phyloP scores from a whole-genome alignment of 2,797 vertebrate genomes.

The Gadopsis marmoratus region DNA sequence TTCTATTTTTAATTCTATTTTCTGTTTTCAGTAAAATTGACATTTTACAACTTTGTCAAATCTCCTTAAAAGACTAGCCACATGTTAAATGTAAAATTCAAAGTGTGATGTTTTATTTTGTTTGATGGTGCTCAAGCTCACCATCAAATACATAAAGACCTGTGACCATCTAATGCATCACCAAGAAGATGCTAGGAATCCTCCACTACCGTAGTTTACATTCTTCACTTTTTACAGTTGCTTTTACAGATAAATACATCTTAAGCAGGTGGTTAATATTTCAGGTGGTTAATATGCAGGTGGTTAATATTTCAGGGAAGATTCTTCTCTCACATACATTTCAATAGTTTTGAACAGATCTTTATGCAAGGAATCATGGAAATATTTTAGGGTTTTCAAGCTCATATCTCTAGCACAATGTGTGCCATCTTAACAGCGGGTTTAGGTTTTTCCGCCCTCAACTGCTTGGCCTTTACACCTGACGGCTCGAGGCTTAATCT shows the following conservation, averaged over 20 bases:
- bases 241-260: neutral
- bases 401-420: neutral
- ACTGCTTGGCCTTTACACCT: slow-evolving; percentile 22
- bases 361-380: neutral
- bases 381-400: slow-evolving; percentile 6
- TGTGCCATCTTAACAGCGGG: neutral
- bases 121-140: neutral
- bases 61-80: neutral
- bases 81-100: neutral
- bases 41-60: neutral
- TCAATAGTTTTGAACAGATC: neutral
- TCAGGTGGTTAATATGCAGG: slow-evolving; percentile 11
- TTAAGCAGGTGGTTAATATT: slow-evolving; percentile 21
- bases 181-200: neutral
- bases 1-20: neutral
- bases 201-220: neutral
- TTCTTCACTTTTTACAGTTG: slow-evolving; percentile 1
- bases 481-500: slow-evolving; percentile 25
- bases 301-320: slow-evolving; percentile 11
- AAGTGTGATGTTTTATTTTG: neutral
- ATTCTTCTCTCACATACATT: neutral
- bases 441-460: slow-evolving; percentile 12
- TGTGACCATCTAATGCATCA: neutral
- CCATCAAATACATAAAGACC: neutral
- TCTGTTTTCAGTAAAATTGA: neutral